A percentile compares a stretch with the other conserved stretches of the same genome.
These are phyloP conservation scores for Lasiommata megera DNA, from an alignment of 2,888 invertebrate species.

Conservation along the genomic window DNA sequence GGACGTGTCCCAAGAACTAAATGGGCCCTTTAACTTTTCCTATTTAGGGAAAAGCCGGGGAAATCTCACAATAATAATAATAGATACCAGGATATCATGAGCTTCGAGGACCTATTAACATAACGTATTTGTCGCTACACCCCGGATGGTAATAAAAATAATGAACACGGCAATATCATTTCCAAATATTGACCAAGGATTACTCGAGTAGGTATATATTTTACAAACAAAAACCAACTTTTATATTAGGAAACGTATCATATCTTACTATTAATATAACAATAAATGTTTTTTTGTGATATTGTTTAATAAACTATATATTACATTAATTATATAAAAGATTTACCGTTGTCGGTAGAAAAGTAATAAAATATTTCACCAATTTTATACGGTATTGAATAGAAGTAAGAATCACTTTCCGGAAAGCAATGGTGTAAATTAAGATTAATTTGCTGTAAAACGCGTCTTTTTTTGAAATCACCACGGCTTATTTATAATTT, in stretches of 20 bases:
- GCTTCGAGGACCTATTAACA: slow-evolving; percentile 59
- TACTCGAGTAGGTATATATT: not conserved
- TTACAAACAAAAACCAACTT: not conserved
- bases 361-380: no score
- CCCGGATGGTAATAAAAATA: slow-evolving; percentile 45
- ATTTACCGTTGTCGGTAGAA: no score
- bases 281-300: no score
- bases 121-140: slow-evolving; percentile 49
- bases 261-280: no score
- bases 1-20: slow-evolving; percentile 72
- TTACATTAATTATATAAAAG: no score
- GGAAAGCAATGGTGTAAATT: no score
- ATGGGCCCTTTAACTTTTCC: slow-evolving; percentile 81
- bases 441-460: no score
- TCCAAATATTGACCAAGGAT: slow-evolving; percentile 16
- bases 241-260: not conserved
- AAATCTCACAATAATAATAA: slow-evolving; percentile 76
- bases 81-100: slow-evolving; percentile 60
- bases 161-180: slow-evolving; percentile 31
- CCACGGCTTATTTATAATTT: no score
- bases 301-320: no score
- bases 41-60: slow-evolving; percentile 71
- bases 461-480: no score
- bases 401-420: no score
- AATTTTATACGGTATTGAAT: no score